Percentiles rank a stretch among this genome's conserved stretches.
These are phyloP conservation scores for Corapipo altera DNA, from an alignment of 2,113 vertebrate genomes.

Conservation along the genomic window DNA sequence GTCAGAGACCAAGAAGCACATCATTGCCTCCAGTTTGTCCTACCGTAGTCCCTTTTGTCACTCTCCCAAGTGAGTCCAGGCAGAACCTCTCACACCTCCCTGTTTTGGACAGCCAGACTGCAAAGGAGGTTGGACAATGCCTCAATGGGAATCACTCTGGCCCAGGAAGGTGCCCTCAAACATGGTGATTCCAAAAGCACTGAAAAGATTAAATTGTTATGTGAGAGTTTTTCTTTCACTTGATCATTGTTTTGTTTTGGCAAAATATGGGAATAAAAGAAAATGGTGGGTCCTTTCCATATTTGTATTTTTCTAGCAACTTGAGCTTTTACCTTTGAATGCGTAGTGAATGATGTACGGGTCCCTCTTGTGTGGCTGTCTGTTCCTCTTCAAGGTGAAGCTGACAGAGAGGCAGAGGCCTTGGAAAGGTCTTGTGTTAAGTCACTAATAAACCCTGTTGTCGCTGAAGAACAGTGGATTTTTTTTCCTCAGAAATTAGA, in stretches of 20 bases:
- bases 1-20: neutral
- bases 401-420: neutral
- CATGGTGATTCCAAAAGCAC: neutral
- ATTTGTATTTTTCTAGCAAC: neutral
- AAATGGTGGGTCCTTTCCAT: neutral
- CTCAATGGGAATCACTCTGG: neutral
- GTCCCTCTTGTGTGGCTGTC: neutral
- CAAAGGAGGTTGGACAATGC: neutral
- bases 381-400: neutral
- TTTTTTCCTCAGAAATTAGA: neutral
- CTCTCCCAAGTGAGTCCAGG: neutral
- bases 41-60: neutral
- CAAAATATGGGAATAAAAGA: neutral
- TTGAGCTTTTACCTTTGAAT: neutral
- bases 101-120: neutral
- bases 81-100: neutral
- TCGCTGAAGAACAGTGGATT: neutral
- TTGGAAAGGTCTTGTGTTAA: neutral
- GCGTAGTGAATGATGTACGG: rapidly evolving
- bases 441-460: neutral
- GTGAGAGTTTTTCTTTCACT: neutral
- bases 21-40: neutral
- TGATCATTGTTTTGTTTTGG: neutral
- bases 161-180: neutral
- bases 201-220: neutral